These are phyloP conservation scores for Ormyrus labotus DNA, from an alignment of 2,888 invertebrate species.

Conservation along the genomic window DNA sequence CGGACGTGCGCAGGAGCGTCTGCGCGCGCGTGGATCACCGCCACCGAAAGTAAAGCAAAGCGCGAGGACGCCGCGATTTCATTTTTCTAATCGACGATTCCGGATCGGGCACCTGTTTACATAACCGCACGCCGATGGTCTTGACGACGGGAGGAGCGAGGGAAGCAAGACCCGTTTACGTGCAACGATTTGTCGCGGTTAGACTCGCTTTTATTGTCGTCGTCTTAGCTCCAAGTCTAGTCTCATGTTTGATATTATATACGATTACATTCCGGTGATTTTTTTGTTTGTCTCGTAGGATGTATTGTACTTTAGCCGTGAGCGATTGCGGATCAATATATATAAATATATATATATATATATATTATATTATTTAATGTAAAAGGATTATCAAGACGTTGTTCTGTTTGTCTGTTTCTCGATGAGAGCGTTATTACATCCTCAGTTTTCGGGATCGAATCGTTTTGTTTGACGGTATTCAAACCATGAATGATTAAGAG, in stretches of 20 bases:
- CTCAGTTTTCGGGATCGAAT: background rate
- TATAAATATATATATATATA: background rate
- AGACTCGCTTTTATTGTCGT: slow-evolving; percentile 45
- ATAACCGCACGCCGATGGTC: slow-evolving; percentile 42
- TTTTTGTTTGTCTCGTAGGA: slow-evolving; percentile 19
- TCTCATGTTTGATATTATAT: slow-evolving; percentile 35
- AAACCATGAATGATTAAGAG: slow-evolving; percentile 13
- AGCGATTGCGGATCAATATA: background rate
- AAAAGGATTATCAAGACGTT: too few species aligned
- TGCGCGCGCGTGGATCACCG: background rate
- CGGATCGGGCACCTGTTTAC: slow-evolving; percentile 37
- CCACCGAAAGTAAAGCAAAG: background rate
- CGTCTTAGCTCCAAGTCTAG: slow-evolving; percentile 36
- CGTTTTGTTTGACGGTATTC: slow-evolving; percentile 5
- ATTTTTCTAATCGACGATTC: slow-evolving; percentile 35
- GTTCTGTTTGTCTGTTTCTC: background rate
- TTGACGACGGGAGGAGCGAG: background rate
- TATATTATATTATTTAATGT: background rate
- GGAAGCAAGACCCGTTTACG: background rate
- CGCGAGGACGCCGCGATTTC: background rate
- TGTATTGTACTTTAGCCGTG: slow-evolving; percentile 32
- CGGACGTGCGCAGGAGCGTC: background rate
- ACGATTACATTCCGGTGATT: background rate
- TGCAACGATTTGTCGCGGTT: slow-evolving; percentile 42
- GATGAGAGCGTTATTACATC: slow-evolving; percentile 4